Conservation (phyloP, 2,797 vertebrate genomes). For the Microhierax caerulescens region DNA sequence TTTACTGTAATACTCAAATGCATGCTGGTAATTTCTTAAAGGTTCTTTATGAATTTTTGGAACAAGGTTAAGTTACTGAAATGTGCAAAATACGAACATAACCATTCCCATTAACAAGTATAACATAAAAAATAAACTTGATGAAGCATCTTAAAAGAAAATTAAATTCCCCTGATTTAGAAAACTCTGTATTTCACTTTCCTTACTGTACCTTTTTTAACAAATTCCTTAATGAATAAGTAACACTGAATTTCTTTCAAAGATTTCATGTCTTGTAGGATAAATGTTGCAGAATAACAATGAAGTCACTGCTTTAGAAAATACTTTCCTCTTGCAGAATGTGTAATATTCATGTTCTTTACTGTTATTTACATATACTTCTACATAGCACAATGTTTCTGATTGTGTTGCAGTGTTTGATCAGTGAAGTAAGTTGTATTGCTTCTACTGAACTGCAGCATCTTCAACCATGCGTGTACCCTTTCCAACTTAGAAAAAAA, state of each 20-base stretch:
- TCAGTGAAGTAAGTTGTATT: not conserved
- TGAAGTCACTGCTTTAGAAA: not conserved
- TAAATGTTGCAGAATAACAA: not conserved
- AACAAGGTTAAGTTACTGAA: constrained; percentile 21
- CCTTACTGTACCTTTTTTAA: not conserved
- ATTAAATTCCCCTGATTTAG: not conserved
- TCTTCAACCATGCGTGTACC: not conserved
- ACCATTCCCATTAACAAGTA: not conserved
- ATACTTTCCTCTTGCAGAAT: not conserved
- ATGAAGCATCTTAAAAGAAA: not conserved
- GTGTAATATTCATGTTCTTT: not conserved
- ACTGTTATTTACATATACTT: not conserved
- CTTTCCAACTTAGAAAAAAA: not conserved
- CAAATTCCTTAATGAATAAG: not conserved
- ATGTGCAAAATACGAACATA: not conserved
- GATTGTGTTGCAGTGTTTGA: not conserved
- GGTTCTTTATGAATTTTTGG: not conserved
- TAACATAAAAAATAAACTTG: not conserved
- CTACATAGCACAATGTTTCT: not conserved
- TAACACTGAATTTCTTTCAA: not conserved
- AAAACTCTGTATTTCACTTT: not conserved
- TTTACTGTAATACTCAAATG: constrained; percentile 45
- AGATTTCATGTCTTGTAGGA: not conserved
- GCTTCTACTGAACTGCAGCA: not conserved
- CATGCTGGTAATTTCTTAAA: constrained; percentile 33